Evolutionary conservation across 1,140 invertebrate genomes (phyloP).

Genomic region (Pseudomyrmex cubaensis): DNA sequence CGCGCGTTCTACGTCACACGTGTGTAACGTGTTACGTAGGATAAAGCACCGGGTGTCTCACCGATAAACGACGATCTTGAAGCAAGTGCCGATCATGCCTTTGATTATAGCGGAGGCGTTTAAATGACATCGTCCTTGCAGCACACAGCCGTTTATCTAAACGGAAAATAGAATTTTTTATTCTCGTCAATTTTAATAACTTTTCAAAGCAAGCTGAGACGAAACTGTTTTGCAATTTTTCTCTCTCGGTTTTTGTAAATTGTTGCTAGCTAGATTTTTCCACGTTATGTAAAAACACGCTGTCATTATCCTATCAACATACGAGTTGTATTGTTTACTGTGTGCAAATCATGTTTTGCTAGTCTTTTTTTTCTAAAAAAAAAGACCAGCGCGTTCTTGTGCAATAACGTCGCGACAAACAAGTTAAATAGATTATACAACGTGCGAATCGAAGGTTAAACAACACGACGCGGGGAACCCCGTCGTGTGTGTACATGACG

Average conservation of each 20-base stretch:
- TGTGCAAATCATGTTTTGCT: neutral
- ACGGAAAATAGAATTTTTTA: constrained; percentile 4
- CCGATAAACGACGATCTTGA: constrained; percentile 96
- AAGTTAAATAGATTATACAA: constrained; percentile 27
- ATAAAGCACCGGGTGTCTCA: constrained; percentile 82
- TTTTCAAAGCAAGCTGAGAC: no score
- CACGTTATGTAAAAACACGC: no score
- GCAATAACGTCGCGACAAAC: neutral
- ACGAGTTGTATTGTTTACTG: neutral
- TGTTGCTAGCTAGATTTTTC: no score
- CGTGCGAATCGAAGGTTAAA: constrained; percentile 48
- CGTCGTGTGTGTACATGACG: neutral
- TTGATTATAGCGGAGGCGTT: constrained; percentile 98
- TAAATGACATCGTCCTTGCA: constrained; percentile 97
- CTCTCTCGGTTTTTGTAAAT: neutral
- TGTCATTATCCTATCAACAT: neutral
- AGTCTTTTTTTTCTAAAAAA: constrained; percentile 1
- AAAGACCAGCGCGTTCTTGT: neutral
- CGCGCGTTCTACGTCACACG: neutral
- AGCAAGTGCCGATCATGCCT: constrained; percentile 91
- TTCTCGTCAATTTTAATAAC: constrained; percentile 2
- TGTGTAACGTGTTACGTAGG: neutral
- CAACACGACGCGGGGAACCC: neutral
- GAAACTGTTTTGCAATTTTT: neutral
- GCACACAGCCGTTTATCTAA: constrained; percentile 96